These are phyloP conservation scores for Zoanthus gigantus DNA, from an alignment of 92 coral and sea anemone species.

Conservation along the genomic window DNA sequence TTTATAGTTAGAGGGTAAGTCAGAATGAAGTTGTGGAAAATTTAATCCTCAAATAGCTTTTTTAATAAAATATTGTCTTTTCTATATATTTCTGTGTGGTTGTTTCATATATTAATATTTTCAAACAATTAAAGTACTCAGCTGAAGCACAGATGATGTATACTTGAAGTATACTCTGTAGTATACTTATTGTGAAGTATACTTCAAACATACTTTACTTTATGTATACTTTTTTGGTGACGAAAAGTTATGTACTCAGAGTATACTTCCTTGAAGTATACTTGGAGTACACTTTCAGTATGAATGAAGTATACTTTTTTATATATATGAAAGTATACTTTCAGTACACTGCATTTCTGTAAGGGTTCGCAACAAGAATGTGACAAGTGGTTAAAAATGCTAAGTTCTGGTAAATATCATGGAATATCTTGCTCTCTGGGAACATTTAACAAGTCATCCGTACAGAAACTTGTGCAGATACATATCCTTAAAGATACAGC, in stretches of 20 bases:
- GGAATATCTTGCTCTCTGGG: constrained; percentile 62
- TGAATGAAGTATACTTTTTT: not conserved
- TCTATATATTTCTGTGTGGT: not conserved
- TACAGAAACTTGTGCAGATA: constrained; percentile 36
- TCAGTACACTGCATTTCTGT: not conserved
- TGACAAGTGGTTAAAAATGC: constrained; percentile 12
- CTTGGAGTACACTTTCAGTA: not conserved
- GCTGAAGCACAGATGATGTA: not conserved
- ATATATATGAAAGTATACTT: not conserved
- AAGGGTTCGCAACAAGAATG: not conserved
- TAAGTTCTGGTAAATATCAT: constrained; percentile 8
- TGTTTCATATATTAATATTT: not conserved
- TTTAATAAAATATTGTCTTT: not conserved
- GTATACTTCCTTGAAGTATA: not conserved
- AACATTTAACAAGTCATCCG: constrained; percentile 49
- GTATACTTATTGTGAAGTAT: constrained; percentile 1
- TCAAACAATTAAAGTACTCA: not conserved
- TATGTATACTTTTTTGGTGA: too few relatives aligned
- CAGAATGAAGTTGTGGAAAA: not conserved
- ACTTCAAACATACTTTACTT: not conserved
- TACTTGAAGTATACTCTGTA: constrained; percentile 1
- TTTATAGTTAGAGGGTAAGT: not conserved
- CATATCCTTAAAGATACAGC: constrained; percentile 51
- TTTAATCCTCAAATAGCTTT: not conserved
- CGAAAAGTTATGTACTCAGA: not conserved